Base-by-base conservation (phyloP, 1,140 invertebrate species). In the Drosophila prosaltans region DNA sequence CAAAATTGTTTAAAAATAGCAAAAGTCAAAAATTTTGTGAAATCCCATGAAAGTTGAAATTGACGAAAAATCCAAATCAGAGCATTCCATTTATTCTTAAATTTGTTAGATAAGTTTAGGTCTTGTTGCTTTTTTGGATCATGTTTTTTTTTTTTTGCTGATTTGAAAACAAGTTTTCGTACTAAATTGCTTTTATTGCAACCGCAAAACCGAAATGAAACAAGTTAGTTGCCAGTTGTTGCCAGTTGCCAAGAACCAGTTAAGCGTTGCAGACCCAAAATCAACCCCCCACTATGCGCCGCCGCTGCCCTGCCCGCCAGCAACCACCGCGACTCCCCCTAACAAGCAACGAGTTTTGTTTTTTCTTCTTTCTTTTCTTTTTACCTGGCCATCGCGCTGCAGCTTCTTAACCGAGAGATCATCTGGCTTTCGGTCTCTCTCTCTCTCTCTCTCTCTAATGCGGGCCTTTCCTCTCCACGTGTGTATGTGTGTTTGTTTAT, bases 241-340 rank as follows among this genome's bases (percentile, higher is more conserved):
- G 32, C 1, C 3, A 36, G 32, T 48, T 51, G 83, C 79, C 70
- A 79, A 86, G 82, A 86, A 86, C 82, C 82, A 88, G 82, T 86
- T 86, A 61, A 55, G 70, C 78, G 77, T 80, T 71, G 63, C 78
- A 68, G 67, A 74, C 66, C 67, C 21, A 36, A 61, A 66, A 32
- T 39, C 65, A 57, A 65, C 59, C 68, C 68, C 65, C 39, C 36
- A 36, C 32, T 36, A 36, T 36, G 32, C 32, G 32, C 32, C 32
- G 32, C 32, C 32, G 32, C 59, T 51, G 57, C 74, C 72, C 62
- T 70, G 51, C 54, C 60, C 54, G 64, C 59, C 66, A 55, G 58
- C 48, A 54, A 54, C 48, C 57, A 40, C 57, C 57, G 21, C 26
- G 24, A 55, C 72, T 59, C 58, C 69, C 55, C 48, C 64, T 62